phyloP scores from a whole-genome alignment of 2,113 vertebrate species.

The Hippopotamus amphibius region DNA sequence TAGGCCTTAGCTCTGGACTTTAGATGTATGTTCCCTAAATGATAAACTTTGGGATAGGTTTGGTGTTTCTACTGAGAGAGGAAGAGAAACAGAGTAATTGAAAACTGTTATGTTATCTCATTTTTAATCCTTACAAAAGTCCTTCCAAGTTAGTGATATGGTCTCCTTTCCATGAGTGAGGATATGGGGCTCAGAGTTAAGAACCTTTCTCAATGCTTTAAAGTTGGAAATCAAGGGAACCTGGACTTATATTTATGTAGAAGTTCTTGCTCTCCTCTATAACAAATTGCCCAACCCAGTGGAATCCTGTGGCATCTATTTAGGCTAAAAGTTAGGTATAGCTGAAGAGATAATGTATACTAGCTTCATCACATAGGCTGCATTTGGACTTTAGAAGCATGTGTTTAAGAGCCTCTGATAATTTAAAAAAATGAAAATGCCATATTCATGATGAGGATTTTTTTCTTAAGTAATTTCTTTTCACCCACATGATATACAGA shows the following conservation, averaged over 20 bases:
- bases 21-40: not conserved
- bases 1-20: constrained; percentile 15
- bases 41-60: not conserved
- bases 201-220: not conserved
- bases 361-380: not conserved
- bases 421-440: not conserved
- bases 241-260: not conserved
- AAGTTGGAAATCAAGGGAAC: not conserved
- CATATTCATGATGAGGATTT: not conserved
- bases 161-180: not conserved
- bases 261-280: constrained; percentile 18
- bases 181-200: constrained; percentile 4
- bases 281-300: not conserved
- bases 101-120: not conserved
- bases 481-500: not conserved
- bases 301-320: not conserved
- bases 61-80: not conserved
- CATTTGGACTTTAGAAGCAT: not conserved
- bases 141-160: not conserved
- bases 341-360: not conserved
- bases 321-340: not conserved
- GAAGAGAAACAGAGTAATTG: not conserved
- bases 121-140: constrained; percentile 30
- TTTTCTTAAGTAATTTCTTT: constrained; percentile 1
- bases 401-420: not conserved